A percentile compares a stretch with the other conserved stretches of the same genome.
phyloP scores from a whole-genome alignment of 2,113 vertebrate genomes.

The Anolis sagrei region DNA sequence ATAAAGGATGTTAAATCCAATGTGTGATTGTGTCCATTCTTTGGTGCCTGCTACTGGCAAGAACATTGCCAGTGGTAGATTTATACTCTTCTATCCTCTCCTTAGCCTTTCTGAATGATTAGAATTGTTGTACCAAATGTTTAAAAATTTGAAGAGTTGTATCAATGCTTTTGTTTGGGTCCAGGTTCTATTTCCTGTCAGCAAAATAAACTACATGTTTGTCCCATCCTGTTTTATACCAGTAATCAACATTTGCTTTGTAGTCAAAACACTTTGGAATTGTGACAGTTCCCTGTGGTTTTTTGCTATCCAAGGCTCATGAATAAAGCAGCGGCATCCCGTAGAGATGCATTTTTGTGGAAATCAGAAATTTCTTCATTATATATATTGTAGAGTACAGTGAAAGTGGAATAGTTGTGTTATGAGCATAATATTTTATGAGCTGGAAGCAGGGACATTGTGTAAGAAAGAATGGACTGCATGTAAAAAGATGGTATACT shows the following conservation, averaged over 20 bases:
- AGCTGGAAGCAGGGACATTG: constrained; percentile 60
- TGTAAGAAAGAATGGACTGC: constrained; percentile 55
- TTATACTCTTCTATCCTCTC: not conserved
- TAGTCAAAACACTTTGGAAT: constrained; percentile 44
- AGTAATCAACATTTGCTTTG: constrained; percentile 48
- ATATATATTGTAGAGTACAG: constrained; percentile 60
- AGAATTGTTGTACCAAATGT: not conserved
- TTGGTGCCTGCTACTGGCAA: not conserved
- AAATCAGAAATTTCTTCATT: constrained; percentile 66
- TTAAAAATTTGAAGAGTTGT: not conserved
- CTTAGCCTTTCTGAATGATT: not conserved
- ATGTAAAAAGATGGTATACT: constrained; percentile 73
- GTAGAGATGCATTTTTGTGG: constrained; percentile 49
- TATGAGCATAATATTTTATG: constrained; percentile 74
- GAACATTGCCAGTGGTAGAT: not conserved
- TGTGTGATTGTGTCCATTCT: not conserved
- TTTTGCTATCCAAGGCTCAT: constrained; percentile 29
- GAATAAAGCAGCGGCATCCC: constrained; percentile 52
- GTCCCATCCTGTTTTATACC: constrained; percentile 41
- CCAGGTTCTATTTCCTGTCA: not conserved
- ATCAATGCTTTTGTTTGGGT: not conserved
- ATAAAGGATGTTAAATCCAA: not conserved
- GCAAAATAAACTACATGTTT: not conserved
- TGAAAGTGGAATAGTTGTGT: constrained; percentile 63
- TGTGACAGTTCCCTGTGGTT: not conserved